These are phyloP conservation scores for Accipiter virgatus DNA, from an alignment of 2,113 vertebrate genomes.

Conservation along the genomic window DNA sequence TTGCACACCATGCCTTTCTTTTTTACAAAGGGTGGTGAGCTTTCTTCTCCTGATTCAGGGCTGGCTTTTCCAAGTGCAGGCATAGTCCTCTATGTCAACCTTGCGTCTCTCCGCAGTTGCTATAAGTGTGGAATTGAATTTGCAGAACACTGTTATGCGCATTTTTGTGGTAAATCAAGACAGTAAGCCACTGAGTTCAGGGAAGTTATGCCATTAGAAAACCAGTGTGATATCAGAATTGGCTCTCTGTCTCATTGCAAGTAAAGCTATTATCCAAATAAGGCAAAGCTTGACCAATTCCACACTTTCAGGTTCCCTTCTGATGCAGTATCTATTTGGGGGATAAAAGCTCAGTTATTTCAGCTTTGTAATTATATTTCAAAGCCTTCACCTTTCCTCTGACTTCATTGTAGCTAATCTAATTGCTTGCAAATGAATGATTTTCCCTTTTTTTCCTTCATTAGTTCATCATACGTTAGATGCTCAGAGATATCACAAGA, in stretches of 20 bases:
- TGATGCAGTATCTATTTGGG: not conserved
- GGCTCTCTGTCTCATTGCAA: not conserved
- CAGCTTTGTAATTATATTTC: not conserved
- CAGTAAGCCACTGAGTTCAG: not conserved
- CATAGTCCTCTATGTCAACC: not conserved
- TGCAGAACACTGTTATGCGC: not conserved
- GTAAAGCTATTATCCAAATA: not conserved
- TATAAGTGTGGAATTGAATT: not conserved
- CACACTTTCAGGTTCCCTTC: not conserved
- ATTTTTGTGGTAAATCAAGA: not conserved
- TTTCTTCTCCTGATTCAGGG: not conserved
- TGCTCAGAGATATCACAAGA: not conserved
- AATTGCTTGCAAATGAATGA: not conserved
- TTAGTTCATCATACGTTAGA: not conserved
- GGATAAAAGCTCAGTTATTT: not conserved
- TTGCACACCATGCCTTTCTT: not conserved
- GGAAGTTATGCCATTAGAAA: not conserved
- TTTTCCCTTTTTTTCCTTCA: not conserved
- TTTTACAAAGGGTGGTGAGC: not conserved
- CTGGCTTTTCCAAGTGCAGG: not conserved
- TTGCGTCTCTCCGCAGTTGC: not conserved
- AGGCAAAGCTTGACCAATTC: not conserved
- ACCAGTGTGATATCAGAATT: not conserved
- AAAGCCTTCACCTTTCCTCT: not conserved
- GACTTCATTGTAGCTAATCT: not conserved